A percentile compares a stretch with the other conserved stretches of the same genome.
Conservation (phyloP, 2,113 vertebrate species). For the Gobius niger region DNA sequence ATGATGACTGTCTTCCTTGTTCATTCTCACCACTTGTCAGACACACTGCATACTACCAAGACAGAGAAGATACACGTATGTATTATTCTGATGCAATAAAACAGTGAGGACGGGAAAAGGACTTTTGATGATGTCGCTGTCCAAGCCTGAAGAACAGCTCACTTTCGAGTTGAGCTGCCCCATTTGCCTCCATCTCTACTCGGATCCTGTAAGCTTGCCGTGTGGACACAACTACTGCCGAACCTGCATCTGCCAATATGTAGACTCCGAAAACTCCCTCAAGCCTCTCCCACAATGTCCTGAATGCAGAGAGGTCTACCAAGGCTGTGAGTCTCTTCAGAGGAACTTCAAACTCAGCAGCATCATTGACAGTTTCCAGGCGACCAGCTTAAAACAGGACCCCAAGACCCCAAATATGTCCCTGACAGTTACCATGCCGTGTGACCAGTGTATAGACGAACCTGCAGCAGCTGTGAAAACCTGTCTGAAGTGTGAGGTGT, state of each 20-base stretch:
- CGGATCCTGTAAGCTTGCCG: conserved; percentile 65
- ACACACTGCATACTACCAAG: conserved; percentile 3
- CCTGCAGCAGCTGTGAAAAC: conserved; percentile 56
- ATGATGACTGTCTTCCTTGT: conserved; percentile 6
- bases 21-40: background rate
- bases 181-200: conserved; percentile 74
- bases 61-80: background rate
- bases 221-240: conserved; percentile 77
- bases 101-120: background rate
- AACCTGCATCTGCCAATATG: conserved; percentile 55
- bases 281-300: conserved; percentile 62
- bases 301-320: conserved; percentile 59
- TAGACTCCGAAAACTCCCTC: background rate
- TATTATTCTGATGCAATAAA: background rate
- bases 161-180: conserved; percentile 70
- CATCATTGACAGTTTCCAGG: conserved; percentile 68
- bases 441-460: conserved; percentile 73
- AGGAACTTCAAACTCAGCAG: conserved; percentile 75
- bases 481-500: conserved; percentile 74
- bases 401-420: background rate
- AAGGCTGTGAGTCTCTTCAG: conserved; percentile 41
- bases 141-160: conserved; percentile 52
- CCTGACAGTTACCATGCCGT: conserved; percentile 36
- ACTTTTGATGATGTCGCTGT: conserved; percentile 48
- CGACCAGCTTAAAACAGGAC: background rate